phyloP scores from a whole-genome alignment of 2,113 vertebrate species.

The Crotophaga sulcirostris region DNA sequence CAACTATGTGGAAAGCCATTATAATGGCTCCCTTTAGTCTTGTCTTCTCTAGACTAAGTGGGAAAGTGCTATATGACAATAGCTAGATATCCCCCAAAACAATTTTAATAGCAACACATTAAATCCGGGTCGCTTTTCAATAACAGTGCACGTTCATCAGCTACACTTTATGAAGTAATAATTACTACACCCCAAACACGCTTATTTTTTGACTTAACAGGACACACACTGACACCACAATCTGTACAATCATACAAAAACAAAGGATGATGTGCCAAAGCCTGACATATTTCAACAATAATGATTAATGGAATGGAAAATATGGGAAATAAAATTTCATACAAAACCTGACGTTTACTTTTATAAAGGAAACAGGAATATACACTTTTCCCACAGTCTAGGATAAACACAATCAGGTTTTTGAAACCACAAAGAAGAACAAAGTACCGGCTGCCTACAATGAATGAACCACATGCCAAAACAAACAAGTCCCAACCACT shows the following conservation, averaged over 20 bases:
- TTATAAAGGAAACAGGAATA: conserved; percentile 76
- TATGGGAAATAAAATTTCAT: conserved; percentile 76
- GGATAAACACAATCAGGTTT: conserved; percentile 73
- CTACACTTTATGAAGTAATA: conserved; percentile 27
- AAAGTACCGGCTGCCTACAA: conserved; percentile 66
- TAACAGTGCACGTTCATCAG: not conserved
- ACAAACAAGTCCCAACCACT: conserved; percentile 70
- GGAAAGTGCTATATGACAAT: not conserved
- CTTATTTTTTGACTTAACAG: conserved; percentile 46
- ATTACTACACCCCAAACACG: conserved; percentile 14
- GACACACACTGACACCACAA: conserved; percentile 65
- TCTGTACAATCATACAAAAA: conserved; percentile 68
- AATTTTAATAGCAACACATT: not conserved
- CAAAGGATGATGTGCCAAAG: conserved; percentile 61
- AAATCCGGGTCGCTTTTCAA: not conserved
- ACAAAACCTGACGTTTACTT: conserved; percentile 72
- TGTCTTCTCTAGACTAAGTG: not conserved
- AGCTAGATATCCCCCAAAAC: not conserved
- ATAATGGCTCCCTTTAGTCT: not conserved
- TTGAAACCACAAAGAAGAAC: conserved; percentile 74
- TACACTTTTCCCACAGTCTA: conserved; percentile 72
- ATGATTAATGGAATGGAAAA: conserved; percentile 74
- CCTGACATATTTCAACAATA: conserved; percentile 69
- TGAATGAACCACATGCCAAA: conserved; percentile 66
- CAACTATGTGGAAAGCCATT: not conserved